These are phyloP conservation scores for Enchytraeus crypticus DNA, from an alignment of 2,888 invertebrate genomes.

Conservation along the genomic window DNA sequence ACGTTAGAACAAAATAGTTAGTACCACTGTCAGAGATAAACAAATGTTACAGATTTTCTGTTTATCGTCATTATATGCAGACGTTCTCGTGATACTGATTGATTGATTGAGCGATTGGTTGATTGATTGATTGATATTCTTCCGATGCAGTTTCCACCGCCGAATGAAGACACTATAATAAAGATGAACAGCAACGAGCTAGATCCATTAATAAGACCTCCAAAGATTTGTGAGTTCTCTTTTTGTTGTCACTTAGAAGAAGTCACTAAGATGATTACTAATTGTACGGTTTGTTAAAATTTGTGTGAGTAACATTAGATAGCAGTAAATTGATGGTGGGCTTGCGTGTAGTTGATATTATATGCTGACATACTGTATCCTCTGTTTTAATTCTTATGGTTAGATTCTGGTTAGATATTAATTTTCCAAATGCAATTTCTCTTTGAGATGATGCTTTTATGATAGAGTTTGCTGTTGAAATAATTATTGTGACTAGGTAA, in stretches of 20 bases:
- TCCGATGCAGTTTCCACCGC: slow-evolving; percentile 6
- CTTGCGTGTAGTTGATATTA: not conserved
- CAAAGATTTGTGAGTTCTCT: slow-evolving; percentile 10
- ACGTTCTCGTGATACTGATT: too few relatives aligned
- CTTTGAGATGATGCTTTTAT: too few relatives aligned
- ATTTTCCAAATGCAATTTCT: too few relatives aligned
- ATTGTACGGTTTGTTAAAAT: too few relatives aligned
- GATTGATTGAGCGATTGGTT: not conserved
- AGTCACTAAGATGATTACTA: not conserved
- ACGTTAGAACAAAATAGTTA: too few relatives aligned
- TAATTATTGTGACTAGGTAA: too few relatives aligned
- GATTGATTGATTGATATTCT: not conserved
- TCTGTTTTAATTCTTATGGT: too few relatives aligned
- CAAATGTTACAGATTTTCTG: too few relatives aligned
- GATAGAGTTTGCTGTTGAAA: too few relatives aligned
- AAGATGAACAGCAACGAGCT: slow-evolving; percentile 4
- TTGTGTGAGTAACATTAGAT: not conserved
- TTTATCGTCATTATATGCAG: too few relatives aligned
- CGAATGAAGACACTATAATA: slow-evolving; percentile 9
- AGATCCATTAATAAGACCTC: slow-evolving; percentile 8
- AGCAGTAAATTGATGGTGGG: not conserved
- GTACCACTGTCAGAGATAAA: too few relatives aligned
- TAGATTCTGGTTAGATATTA: too few relatives aligned
- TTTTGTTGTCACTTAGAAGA: not conserved
- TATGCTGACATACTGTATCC: not conserved